Evolutionary conservation across 53 echinoderm and acorn worm genomes (phyloP).

Genomic region (Antedon mediterranea): DNA sequence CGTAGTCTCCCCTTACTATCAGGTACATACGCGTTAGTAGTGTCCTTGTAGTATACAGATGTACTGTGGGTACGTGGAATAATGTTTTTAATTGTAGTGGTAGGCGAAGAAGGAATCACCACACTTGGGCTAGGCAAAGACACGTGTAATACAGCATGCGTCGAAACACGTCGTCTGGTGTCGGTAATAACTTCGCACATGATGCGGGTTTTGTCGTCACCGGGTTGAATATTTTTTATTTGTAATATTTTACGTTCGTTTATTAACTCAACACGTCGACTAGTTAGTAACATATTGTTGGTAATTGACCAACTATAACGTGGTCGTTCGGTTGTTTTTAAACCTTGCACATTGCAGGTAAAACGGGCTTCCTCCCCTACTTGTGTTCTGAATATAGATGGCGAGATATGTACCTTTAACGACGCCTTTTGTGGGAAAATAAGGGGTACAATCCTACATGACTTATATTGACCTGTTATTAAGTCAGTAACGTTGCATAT

Average conservation of each 20-base stretch:
- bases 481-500: background rate
- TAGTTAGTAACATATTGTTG: background rate
- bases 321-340: background rate
- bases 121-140: no score
- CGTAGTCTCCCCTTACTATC: background rate
- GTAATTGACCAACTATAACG: background rate
- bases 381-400: background rate
- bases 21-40: background rate
- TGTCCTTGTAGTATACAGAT: background rate
- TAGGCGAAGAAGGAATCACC: background rate
- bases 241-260: background rate
- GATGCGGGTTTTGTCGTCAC: background rate
- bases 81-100: background rate
- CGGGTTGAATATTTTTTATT: background rate
- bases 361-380: background rate
- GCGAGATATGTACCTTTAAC: background rate
- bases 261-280: background rate
- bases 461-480: background rate
- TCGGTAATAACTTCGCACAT: background rate
- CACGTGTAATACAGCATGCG: no score
- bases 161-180: no score
- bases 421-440: background rate
- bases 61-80: background rate
- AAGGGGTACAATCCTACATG: background rate
- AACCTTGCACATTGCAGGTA: background rate